Percentiles rank a stretch among this genome's conserved stretches.
These are phyloP conservation scores for Coregonus clupeaformis DNA, from an alignment of 2,113 vertebrate genomes.

Conservation along the genomic window DNA sequence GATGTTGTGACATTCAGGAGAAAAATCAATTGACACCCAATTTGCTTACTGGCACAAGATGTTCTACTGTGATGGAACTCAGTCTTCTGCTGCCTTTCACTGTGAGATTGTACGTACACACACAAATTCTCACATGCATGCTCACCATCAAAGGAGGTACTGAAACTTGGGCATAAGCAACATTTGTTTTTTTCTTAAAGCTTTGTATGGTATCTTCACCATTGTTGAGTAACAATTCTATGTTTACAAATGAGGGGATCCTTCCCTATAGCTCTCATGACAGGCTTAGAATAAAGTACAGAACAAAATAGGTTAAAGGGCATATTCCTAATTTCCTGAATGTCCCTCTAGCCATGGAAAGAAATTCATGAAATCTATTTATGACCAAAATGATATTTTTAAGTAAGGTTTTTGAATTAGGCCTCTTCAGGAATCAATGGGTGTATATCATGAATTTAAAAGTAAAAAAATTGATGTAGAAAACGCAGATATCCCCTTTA, in stretches of 20 bases:
- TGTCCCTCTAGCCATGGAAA: too few species aligned
- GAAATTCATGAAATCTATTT: not conserved
- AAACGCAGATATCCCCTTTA: not conserved
- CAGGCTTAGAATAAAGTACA: not conserved
- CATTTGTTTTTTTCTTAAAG: not conserved
- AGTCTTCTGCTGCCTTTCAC: too few species aligned
- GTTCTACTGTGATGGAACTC: not conserved
- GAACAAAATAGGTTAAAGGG: not conserved
- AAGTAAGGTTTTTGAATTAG: not conserved
- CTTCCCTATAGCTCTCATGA: not conserved
- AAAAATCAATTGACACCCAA: constrained; percentile 42
- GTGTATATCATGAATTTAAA: not conserved
- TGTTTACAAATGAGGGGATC: not conserved
- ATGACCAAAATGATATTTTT: not conserved
- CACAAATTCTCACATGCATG: not conserved
- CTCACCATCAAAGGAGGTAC: constrained; percentile 3
- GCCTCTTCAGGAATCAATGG: not conserved
- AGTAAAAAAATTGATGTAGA: too few species aligned
- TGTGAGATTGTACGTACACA: not conserved
- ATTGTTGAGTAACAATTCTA: not conserved
- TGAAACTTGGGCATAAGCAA: constrained; percentile 9
- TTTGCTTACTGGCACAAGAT: constrained; percentile 13
- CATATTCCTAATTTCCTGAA: not conserved
- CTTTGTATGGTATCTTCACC: not conserved
- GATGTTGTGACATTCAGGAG: constrained; percentile 23